phyloP scores from a whole-genome alignment of 1,140 invertebrate species.

The Drosophila tsacasi region DNA sequence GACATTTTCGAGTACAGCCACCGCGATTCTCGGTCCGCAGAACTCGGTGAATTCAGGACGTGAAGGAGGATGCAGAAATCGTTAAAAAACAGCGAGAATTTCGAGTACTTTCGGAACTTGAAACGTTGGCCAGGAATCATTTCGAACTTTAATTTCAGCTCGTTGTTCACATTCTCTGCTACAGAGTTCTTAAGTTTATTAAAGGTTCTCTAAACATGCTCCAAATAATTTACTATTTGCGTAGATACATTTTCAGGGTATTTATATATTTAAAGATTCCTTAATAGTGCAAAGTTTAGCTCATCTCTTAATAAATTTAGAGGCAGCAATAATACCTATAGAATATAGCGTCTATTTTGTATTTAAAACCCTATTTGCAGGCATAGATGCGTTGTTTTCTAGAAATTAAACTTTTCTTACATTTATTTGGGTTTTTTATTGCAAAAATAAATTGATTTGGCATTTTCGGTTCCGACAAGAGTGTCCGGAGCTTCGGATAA shows the following conservation, averaged over 20 bases:
- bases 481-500: background rate
- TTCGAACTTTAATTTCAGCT: constrained; percentile 32
- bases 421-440: background rate
- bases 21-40: constrained; percentile 38
- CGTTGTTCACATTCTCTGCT: background rate
- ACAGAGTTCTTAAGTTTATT: background rate
- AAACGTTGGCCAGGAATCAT: constrained; percentile 5
- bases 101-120: constrained; percentile 39
- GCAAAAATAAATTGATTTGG: background rate
- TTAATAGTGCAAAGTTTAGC: background rate
- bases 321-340: background rate
- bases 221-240: background rate
- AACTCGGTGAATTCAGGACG: constrained; percentile 13
- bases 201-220: background rate
- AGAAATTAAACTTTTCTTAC: too few species aligned
- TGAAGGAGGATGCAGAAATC: constrained; percentile 32
- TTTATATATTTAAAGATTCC: background rate
- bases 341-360: background rate
- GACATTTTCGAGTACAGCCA: constrained; percentile 31
- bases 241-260: background rate
- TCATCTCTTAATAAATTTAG: background rate
- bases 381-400: background rate
- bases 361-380: background rate
- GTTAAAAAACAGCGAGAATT: constrained; percentile 59
- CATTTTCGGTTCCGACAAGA: background rate